Evolutionary conservation across 2,888 invertebrate genomes (phyloP).

Genomic region (Theretra japonica): DNA sequence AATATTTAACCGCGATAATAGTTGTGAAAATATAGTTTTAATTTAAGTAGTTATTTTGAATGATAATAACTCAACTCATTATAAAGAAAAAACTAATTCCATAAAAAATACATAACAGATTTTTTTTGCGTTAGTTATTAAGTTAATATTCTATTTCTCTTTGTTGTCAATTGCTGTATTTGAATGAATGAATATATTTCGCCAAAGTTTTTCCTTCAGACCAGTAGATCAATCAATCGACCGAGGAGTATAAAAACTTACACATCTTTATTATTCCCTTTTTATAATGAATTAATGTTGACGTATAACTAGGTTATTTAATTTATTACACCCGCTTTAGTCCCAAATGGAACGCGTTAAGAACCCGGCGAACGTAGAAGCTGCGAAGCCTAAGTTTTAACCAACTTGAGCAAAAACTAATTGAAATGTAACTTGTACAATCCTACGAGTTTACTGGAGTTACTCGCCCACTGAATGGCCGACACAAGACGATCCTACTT

Average conservation of each 20-base stretch:
- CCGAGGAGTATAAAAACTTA: not conserved
- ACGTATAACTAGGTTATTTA: not conserved
- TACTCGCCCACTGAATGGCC: not conserved
- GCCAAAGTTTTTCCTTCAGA: no score
- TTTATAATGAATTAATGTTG: not conserved
- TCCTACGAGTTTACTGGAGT: constrained; percentile 7
- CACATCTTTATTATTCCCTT: not conserved
- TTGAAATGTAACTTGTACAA: constrained; percentile 25
- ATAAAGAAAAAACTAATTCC: not conserved
- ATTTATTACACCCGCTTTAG: not conserved
- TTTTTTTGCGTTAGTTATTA: no score
- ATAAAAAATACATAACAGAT: no score
- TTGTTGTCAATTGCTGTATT: no score
- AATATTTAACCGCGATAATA: no score
- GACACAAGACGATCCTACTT: not conserved
- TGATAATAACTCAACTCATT: not conserved
- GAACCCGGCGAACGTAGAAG: constrained; percentile 7
- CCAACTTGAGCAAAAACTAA: constrained; percentile 18
- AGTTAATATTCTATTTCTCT: no score
- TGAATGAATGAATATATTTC: no score
- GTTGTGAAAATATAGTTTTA: no score
- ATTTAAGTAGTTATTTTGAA: no score
- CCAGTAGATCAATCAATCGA: no score
- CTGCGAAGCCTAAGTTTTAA: constrained; percentile 17
- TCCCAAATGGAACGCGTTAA: constrained; percentile 9